phyloP scores from a whole-genome alignment of 1,140 invertebrate species.

The Drosophila novamexicana region DNA sequence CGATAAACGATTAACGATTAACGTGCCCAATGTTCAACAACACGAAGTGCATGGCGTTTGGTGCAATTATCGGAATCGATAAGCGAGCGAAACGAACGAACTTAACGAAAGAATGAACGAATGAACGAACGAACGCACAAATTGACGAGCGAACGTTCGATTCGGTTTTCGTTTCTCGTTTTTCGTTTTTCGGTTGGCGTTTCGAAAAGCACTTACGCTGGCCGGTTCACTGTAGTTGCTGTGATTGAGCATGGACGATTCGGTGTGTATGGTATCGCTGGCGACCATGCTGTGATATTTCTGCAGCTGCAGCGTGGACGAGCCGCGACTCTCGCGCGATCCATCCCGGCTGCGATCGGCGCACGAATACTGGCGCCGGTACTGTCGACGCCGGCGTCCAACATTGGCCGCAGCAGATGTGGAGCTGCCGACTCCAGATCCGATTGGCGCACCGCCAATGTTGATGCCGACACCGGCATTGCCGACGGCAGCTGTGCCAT shows the following conservation, averaged over 20 bases:
- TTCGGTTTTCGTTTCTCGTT: slow-evolving; percentile 1
- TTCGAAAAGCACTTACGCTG: slow-evolving; percentile 73
- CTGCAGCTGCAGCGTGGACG: slow-evolving; percentile 60
- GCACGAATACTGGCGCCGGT: slow-evolving; percentile 79
- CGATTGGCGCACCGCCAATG: slow-evolving; percentile 15
- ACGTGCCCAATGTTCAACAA: slow-evolving; percentile 37
- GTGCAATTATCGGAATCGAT: slow-evolving; percentile 50
- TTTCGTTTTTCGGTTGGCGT: slow-evolving; percentile 14
- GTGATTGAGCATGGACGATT: slow-evolving; percentile 74
- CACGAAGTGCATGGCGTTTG: slow-evolving; percentile 44
- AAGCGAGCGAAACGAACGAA: slow-evolving; percentile 41
- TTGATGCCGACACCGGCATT: slow-evolving; percentile 47
- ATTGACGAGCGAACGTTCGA: slow-evolving; percentile 16
- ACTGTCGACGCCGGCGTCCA: slow-evolving; percentile 74
- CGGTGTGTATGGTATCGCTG: slow-evolving; percentile 78
- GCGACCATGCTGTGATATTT: slow-evolving; percentile 76
- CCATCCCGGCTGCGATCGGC: slow-evolving; percentile 79
- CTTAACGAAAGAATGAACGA: slow-evolving; percentile 16
- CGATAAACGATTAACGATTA: slow-evolving; percentile 31
- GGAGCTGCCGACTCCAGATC: slow-evolving; percentile 21
- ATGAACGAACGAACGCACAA: slow-evolving; percentile 13
- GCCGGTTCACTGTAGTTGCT: slow-evolving; percentile 77
- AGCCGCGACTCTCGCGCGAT: slow-evolving; percentile 78
- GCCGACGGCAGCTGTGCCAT: slow-evolving; percentile 49
- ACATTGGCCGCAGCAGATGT: slow-evolving; percentile 47